phyloP scores from a whole-genome alignment of 1,140 invertebrate species.

The Ooceraea biroi region DNA sequence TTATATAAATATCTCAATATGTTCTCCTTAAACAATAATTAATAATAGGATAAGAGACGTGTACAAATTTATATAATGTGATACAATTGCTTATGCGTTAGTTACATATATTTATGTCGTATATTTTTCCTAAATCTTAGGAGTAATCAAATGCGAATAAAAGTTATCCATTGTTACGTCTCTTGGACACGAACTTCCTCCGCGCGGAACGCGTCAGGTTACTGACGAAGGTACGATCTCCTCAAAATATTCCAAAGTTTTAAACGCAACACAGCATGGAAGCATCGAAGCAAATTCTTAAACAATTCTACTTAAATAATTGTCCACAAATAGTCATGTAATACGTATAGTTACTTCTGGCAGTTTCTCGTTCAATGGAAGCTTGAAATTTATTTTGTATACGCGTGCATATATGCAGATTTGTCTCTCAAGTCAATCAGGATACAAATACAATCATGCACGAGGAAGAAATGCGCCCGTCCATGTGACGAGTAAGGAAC shows the following conservation, averaged over 20 bases:
- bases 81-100: slow-evolving; percentile 54
- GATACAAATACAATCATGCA: background rate
- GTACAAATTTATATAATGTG: slow-evolving; percentile 53
- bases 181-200: slow-evolving; percentile 4
- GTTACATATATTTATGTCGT: slow-evolving; percentile 32
- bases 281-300: background rate
- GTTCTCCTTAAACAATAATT: slow-evolving; percentile 30
- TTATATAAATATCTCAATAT: slow-evolving; percentile 33
- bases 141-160: slow-evolving; percentile 31
- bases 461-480: slow-evolving; percentile 7
- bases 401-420: background rate
- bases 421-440: background rate
- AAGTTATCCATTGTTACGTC: background rate
- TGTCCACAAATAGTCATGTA: background rate
- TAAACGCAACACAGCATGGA: background rate
- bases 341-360: background rate
- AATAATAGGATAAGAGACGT: slow-evolving; percentile 38
- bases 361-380: slow-evolving; percentile 16
- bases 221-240: slow-evolving; percentile 21
- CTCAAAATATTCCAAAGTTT: background rate
- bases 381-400: background rate
- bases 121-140: slow-evolving; percentile 45
- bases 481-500: slow-evolving; percentile 21
- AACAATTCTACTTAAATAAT: background rate
- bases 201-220: background rate